Evolutionary conservation across 2,888 invertebrate genomes (phyloP).

Genomic region (Parascotia fuliginaria): DNA sequence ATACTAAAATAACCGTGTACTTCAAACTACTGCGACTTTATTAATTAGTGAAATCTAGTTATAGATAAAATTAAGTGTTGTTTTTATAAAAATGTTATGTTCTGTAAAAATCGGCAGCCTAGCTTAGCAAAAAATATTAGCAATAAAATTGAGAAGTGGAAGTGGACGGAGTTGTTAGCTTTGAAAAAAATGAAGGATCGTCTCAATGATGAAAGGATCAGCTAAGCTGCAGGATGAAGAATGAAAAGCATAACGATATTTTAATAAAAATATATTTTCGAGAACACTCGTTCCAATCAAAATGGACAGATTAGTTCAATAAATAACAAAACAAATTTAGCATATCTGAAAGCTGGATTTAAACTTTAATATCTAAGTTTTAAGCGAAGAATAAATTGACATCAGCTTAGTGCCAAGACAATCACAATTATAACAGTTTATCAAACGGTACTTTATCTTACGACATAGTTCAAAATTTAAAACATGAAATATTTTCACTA

Average conservation of each 20-base stretch:
- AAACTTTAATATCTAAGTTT: slow-evolving; percentile 59
- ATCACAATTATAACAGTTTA: slow-evolving; percentile 52
- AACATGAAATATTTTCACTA: slow-evolving; percentile 53
- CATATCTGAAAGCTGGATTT: slow-evolving; percentile 75
- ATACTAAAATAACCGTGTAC: slow-evolving; percentile 36
- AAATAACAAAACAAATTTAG: slow-evolving; percentile 64
- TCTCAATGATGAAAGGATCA: slow-evolving; percentile 50
- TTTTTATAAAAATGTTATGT: slow-evolving; percentile 14
- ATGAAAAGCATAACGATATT: slow-evolving; percentile 81
- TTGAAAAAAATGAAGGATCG: slow-evolving; percentile 32
- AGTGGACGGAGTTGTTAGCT: slow-evolving; percentile 23
- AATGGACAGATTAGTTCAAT: slow-evolving; percentile 79
- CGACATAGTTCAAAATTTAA: slow-evolving; percentile 48
- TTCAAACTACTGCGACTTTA: slow-evolving; percentile 12
- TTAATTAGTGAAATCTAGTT: slow-evolving; percentile 23
- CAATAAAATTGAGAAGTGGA: slow-evolving; percentile 30
- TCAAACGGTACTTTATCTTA: slow-evolving; percentile 42
- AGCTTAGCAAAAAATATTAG: slow-evolving; percentile 38
- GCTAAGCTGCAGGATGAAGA: slow-evolving; percentile 72
- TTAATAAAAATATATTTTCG: slow-evolving; percentile 81
- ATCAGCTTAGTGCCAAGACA: slow-evolving; percentile 60
- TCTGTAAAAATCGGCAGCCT: slow-evolving; percentile 16
- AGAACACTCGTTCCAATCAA: slow-evolving; percentile 74
- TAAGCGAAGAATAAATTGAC: slow-evolving; percentile 61
- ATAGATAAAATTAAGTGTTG: slow-evolving; percentile 18